Conservation (phyloP, 1,140 invertebrate genomes). For the Anastrepha ludens region DNA sequence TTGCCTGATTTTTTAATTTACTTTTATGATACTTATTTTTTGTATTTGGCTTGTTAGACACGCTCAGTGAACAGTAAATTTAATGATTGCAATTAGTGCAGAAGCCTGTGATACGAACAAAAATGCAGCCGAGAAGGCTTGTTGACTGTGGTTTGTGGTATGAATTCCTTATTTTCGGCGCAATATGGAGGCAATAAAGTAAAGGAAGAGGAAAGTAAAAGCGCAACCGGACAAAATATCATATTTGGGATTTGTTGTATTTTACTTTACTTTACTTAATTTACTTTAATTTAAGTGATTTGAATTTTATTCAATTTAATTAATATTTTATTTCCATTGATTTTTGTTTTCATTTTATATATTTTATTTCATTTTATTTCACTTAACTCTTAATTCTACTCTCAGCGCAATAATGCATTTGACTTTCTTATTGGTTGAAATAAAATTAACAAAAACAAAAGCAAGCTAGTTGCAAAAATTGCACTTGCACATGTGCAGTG, state of each 20-base stretch:
- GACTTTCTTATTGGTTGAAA: neutral
- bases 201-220: neutral
- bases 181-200: neutral
- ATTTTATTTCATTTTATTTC: neutral
- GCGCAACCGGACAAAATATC: too few relatives aligned
- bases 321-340: neutral
- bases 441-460: neutral
- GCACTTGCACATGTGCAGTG: neutral
- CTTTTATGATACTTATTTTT: neutral
- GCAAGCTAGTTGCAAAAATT: neutral
- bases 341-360: neutral
- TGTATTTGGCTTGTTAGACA: conserved; percentile 25
- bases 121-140: neutral
- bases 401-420: neutral
- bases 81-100: conserved; percentile 52
- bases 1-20: neutral
- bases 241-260: neutral
- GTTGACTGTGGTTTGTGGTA: neutral
- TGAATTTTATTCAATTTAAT: neutral
- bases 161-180: neutral
- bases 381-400: neutral
- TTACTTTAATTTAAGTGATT: neutral
- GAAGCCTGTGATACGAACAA: neutral
- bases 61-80: conserved; percentile 50
- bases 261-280: neutral